Base-by-base conservation (phyloP, 2,888 invertebrate species). In the Melipona bicolor region DNA sequence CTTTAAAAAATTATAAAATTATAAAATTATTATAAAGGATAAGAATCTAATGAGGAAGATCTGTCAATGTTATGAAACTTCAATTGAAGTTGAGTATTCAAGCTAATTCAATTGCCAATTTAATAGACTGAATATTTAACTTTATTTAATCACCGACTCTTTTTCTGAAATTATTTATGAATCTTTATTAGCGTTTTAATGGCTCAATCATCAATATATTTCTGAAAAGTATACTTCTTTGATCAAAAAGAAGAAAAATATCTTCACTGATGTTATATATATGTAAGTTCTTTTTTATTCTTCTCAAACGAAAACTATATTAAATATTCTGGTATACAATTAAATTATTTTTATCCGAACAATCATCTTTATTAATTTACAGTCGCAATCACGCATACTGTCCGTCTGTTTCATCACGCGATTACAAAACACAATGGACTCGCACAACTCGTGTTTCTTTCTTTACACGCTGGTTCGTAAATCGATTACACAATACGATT, bases 401-500 rank as follows among this genome's bases (percentile, higher is more conserved):
- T 27, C 24, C 0, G 2, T 17, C 15, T 3, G 13, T 6, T 73
- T 49, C 43, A 9, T 43, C 43, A 43, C 4, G 5, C 9, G n/a
- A 64, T 36, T 64, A 54, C 54, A 24, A 24, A 24, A 17, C 43
- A 54, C 52, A 24, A 54, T 54, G 4, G 36, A 19, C 43, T 43
- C 24, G 15, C 4, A 17, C 15, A 19, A 50, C 6, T n/a, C 15
- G 15, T 59, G 13, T 11, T 43, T 43, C 59, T 32, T 72, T 32
- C 32, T 43, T 32, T 49, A 50, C 54, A 54, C 54, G 49, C n/a
- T 6, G 56, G 61, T 73, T 83, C 70, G 62, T 74, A 71, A 85
- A 85, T 85, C 83, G 83, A 77, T 85, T 83, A 64, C 79, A 79
- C 79, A 85, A 83, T 74, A 54, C 19, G 71, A 77, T 70, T 77